Base-by-base conservation (phyloP, 2,113 vertebrate species). In the Columba janthina region DNA sequence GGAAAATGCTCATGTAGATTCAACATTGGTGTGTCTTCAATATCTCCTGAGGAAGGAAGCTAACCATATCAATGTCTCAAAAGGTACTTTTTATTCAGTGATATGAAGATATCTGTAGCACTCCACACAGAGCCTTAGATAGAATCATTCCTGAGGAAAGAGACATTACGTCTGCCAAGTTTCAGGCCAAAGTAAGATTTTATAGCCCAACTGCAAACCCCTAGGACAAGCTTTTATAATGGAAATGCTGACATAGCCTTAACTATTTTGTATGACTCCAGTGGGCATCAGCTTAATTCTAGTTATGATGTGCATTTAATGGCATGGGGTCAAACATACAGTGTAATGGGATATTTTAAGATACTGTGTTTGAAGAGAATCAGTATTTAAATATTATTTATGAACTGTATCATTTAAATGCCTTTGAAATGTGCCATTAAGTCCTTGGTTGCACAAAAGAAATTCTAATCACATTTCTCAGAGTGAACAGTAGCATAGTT, bases 141-240 rank as follows among this genome's bases (percentile, higher is more conserved):
- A 90, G 48, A 85, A 81, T 81, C 56, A 42, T 51, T 94, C 76
- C 44, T 38, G 70, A 88, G 92, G 69, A 85, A 93, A 85, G 88
- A 93, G 88, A 51, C 76, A 15, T 94, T 62, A 46, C 0, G 34
- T 95, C 85, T 91, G 72, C 92, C 85, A 74, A 91, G 80, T 83
- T 93, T 85, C 70, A 95, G 42, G 70, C 81, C 94, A 92, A 82
- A 92, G 73, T 83, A 79, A 94, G 83, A 84, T 93, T 71, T 78
- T 56, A 51, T n/a, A 90, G 69, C 20, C n/a, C 0, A 24, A 85
- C 70, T 85, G 38, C 73, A 96, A 90, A 65, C 53, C 57, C 81
- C 69, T 86, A 84, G 90, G 73, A 93, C 26, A 58, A n/a, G 50
- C 25, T 22, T 76, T 89, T 90, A 62, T 76, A 81, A 61, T 75